These are phyloP conservation scores for Drosophila peninsularis DNA, from an alignment of 2,888 invertebrate genomes.

Conservation along the genomic window DNA sequence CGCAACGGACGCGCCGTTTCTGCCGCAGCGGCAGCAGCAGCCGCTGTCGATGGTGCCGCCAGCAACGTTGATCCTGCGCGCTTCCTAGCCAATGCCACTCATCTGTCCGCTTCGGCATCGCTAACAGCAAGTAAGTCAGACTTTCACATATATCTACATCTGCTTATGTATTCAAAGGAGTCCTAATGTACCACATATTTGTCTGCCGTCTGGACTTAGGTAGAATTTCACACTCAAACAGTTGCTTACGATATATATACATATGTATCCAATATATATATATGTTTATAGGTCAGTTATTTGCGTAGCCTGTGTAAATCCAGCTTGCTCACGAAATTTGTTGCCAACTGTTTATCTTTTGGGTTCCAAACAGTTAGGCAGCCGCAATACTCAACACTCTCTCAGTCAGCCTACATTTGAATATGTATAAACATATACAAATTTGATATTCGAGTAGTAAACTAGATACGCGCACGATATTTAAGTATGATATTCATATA, in stretches of 20 bases:
- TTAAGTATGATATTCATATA: too few species aligned
- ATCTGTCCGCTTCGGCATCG: constrained; percentile 89
- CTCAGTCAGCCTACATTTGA: background rate
- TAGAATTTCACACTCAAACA: constrained; percentile 59
- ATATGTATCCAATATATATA: background rate
- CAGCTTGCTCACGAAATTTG: constrained; percentile 19
- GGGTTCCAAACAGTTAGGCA: constrained; percentile 3
- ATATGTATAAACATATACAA: background rate
- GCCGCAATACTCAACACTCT: background rate
- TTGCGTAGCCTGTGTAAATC: constrained; percentile 77
- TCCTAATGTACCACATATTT: constrained; percentile 11
- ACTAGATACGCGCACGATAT: too few species aligned
- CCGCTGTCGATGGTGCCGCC: constrained; percentile 49
- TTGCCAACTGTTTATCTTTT: constrained; percentile 34
- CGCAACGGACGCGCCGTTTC: constrained; percentile 77
- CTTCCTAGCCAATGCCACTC: constrained; percentile 80
- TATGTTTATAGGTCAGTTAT: constrained; percentile 39
- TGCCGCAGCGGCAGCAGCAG: constrained; percentile 64
- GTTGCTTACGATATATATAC: constrained; percentile 10
- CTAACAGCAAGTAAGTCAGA: constrained; percentile 89
- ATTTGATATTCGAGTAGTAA: background rate
- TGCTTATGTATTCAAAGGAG: constrained; percentile 8
- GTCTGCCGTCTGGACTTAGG: constrained; percentile 45
- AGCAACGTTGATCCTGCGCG: constrained; percentile 53
- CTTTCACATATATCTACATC: background rate